Evolutionary conservation across 2,797 vertebrate genomes (phyloP).

Genomic region (Zenarchopterus dispar): DNA sequence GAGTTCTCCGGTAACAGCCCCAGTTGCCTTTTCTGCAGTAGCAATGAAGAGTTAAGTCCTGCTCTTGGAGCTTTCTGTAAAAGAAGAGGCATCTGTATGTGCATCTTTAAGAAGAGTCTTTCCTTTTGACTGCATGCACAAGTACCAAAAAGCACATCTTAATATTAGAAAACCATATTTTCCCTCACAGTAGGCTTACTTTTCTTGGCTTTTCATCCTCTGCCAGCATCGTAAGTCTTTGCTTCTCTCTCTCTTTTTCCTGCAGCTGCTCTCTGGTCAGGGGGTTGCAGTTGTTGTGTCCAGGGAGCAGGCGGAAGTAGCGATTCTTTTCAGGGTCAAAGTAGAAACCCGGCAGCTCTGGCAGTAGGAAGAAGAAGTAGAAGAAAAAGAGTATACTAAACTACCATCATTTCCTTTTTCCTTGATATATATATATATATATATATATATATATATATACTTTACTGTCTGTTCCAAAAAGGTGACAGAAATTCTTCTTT

Average conservation of each 20-base stretch:
- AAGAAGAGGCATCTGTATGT: background rate
- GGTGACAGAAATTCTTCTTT: too few species aligned
- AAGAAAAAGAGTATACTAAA: background rate
- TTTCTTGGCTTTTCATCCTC: conserved; percentile 87
- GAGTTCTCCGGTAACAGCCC: conserved; percentile 85
- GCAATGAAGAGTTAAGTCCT: conserved; percentile 86
- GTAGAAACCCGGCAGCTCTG: conserved; percentile 96
- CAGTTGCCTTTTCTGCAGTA: conserved; percentile 89
- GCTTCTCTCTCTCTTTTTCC: conserved; percentile 85
- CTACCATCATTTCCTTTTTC: background rate
- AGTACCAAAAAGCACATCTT: background rate
- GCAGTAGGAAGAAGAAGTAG: conserved; percentile 1
- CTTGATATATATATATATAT: too few species aligned
- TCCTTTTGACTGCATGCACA: background rate
- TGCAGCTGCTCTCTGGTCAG: conserved; percentile 90
- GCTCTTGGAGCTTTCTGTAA: conserved; percentile 85
- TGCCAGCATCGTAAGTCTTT: conserved; percentile 85
- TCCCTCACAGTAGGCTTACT: conserved; percentile 66
- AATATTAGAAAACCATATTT: background rate
- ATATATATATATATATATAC: too few species aligned
- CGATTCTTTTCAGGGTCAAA: conserved; percentile 96
- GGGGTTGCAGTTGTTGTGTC: conserved; percentile 97
- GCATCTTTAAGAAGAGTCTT: background rate
- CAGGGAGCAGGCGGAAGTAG: conserved; percentile 94
- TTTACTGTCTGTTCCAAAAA: too few species aligned